Evolutionary conservation across 2,797 vertebrate genomes (phyloP).

Genomic region (Enteromius anoplus): DNA sequence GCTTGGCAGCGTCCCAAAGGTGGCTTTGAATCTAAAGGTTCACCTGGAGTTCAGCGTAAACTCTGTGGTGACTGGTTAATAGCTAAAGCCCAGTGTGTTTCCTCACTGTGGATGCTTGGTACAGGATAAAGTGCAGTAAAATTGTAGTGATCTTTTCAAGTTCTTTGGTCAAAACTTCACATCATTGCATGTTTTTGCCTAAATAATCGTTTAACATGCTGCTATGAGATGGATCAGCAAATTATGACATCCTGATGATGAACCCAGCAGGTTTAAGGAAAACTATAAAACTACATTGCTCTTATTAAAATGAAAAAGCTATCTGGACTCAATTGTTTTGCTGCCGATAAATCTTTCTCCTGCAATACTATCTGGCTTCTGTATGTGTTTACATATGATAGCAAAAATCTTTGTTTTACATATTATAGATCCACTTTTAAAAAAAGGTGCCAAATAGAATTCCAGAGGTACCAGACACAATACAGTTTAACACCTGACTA

Average conservation of each 20-base stretch:
- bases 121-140: conserved; percentile 11
- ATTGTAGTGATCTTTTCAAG: neutral
- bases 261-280: neutral
- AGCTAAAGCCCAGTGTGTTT: neutral
- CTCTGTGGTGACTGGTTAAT: conserved; percentile 31
- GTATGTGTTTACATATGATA: neutral
- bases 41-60: conserved; percentile 43
- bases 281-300: neutral
- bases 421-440: neutral
- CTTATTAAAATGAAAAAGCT: neutral
- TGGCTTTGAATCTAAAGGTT: conserved; percentile 46
- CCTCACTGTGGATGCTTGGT: neutral
- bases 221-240: neutral
- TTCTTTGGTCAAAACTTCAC: neutral
- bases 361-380: neutral
- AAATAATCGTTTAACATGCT: neutral
- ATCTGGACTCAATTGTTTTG: neutral
- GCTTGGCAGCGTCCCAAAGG: conserved; percentile 3
- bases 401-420: conserved; percentile 1
- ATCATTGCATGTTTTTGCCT: neutral
- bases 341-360: neutral
- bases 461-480: neutral
- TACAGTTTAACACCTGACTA: neutral
- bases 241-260: neutral
- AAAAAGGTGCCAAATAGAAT: neutral